These are phyloP conservation scores for Typhlomys cinereus DNA, from an alignment of 2,113 vertebrate genomes.

Conservation along the genomic window DNA sequence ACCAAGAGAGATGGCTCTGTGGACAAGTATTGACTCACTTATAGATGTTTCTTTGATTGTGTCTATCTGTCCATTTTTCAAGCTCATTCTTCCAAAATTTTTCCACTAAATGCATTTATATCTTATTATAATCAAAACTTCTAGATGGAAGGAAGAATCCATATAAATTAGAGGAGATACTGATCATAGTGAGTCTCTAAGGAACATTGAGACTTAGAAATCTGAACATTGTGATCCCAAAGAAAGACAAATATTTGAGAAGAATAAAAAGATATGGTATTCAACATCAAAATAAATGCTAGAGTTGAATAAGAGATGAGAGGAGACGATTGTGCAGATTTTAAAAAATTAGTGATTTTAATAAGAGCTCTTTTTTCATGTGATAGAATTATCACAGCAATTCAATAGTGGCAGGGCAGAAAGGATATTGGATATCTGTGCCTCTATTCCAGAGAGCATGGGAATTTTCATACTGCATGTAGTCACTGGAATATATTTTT, in stretches of 20 bases:
- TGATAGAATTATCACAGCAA: background rate
- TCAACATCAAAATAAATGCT: background rate
- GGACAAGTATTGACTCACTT: no score
- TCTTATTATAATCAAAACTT: rapidly evolving
- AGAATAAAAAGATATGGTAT: background rate
- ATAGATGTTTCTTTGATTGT: no score
- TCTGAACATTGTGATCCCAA: background rate
- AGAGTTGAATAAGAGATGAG: background rate
- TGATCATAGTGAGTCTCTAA: background rate
- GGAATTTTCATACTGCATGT: background rate
- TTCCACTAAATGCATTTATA: background rate
- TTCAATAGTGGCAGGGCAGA: background rate
- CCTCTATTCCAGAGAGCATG: background rate
- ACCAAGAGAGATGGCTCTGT: rapidly evolving
- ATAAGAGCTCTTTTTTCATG: background rate
- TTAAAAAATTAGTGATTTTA: background rate
- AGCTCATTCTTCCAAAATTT: background rate
- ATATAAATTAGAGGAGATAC: background rate
- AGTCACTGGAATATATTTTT: background rate
- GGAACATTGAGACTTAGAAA: rapidly evolving
- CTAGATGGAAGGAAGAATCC: background rate
- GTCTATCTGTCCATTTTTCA: background rate
- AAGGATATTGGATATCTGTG: background rate
- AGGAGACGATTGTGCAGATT: background rate
- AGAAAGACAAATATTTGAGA: background rate